Conservation (phyloP, 1,140 invertebrate species). For the Trialeurodes vaporariorum region DNA sequence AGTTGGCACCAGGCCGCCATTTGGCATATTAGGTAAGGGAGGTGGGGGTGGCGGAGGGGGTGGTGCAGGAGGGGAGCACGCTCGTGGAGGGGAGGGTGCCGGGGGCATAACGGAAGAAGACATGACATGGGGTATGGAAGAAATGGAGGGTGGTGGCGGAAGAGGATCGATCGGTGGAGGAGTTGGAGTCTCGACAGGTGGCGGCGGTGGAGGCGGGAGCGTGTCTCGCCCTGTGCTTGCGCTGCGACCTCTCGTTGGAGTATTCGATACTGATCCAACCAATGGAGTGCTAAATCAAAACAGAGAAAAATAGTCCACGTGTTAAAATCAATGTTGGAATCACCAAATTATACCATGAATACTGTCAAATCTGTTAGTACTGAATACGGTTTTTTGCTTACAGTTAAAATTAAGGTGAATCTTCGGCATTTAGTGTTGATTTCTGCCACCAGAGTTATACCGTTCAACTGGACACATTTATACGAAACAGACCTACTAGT, state of each 20-base stretch:
- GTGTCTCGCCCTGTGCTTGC: conserved; percentile 55
- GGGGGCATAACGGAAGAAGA: conserved; percentile 33
- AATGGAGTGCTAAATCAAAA: conserved; percentile 43
- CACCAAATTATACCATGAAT: neutral
- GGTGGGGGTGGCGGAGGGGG: conserved; percentile 48
- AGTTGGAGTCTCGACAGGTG: conserved; percentile 40
- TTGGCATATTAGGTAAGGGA: conserved; percentile 44
- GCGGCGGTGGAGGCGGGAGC: conserved; percentile 79
- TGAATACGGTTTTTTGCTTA: too few relatives aligned
- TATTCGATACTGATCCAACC: conserved; percentile 47
- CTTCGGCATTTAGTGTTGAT: too few relatives aligned
- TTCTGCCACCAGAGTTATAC: too few relatives aligned
- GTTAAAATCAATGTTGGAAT: neutral
- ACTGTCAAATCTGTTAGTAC: too few relatives aligned
- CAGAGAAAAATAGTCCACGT: neutral
- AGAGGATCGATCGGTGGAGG: conserved; percentile 23
- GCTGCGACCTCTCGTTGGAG: conserved; percentile 49
- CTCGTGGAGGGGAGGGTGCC: conserved; percentile 28
- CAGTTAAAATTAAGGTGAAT: too few relatives aligned
- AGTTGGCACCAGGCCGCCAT: conserved; percentile 26
- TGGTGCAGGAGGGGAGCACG: conserved; percentile 43
- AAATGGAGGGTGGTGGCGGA: conserved; percentile 26
- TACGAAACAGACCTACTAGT: too few relatives aligned
- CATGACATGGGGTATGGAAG: too few relatives aligned
- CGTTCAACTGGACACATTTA: too few relatives aligned